Evolutionary conservation across 2,113 vertebrate genomes (phyloP), one percentile per base, ranked within the genome.

Genomic region (Hippocampus barbouri): DNA sequence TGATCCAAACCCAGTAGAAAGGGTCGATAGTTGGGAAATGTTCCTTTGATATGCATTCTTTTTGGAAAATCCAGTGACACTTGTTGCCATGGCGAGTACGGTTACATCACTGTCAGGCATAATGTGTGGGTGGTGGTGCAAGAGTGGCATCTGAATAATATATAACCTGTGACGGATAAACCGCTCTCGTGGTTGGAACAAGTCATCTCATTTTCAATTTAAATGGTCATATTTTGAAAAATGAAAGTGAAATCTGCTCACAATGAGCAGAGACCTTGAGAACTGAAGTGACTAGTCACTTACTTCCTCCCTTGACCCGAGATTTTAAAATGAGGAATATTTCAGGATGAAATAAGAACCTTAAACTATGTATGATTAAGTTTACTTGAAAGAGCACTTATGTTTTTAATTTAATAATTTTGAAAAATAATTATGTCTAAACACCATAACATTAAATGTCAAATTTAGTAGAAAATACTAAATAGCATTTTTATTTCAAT

Each of bases 231-330:
- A 18, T 65, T 43, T 65, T 65, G 63, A 45, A 40, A 66, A 66
- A 66, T 66, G n/a, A 66, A 66, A 43, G 16, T 25, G n/a, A 47
- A 66, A 27, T 66, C 23, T 1, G 45, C 2, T 27, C 43, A 9
- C 15, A 18, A 8, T 25, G 16, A 23, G 6, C 4, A 41, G 62
- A 9, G 11, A 41, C 60, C 34, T 4, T 38, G 41, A n/a, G n/a
- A 70, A 74, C 78, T 77, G 68, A 75, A 63, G 71, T 57, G 73
- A 77, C 68, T 57, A 68, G 75, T 71, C 43, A 15, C 14, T 45
- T 47, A 25, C 40, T 66, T 45, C 11, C 15, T 38, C 3, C 1
- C 4, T 2, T 11, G 40, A 14, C 9, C 3, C 12, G 3, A 45
- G 43, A 45, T 10, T 45, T 14, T 45, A 45, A 25, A 59, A 23